Percentiles rank a stretch among this genome's conserved stretches.
Conservation (phyloP, 1,140 invertebrate genomes). For the Drosophila nikananu region DNA sequence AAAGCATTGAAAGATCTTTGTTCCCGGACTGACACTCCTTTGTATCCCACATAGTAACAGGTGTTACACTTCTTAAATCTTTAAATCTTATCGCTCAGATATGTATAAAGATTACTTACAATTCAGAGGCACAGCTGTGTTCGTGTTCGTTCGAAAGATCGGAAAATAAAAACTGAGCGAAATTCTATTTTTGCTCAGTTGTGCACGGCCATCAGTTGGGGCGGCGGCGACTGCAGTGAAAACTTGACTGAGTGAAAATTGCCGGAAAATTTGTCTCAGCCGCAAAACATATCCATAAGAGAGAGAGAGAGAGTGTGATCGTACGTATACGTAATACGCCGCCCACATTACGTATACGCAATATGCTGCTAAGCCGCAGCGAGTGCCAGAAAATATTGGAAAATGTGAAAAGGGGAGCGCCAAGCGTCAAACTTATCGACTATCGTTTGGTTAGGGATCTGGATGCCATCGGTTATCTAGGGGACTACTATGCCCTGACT, state of each 20-base stretch:
- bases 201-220: slow-evolving; percentile 31
- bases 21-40: background rate
- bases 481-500: slow-evolving; percentile 71
- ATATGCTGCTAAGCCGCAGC: slow-evolving; percentile 48
- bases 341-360: slow-evolving; percentile 55
- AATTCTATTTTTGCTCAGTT: slow-evolving; percentile 60
- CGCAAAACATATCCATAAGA: background rate
- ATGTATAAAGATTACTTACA: background rate
- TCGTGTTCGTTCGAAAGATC: slow-evolving; percentile 10
- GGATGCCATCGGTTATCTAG: slow-evolving; percentile 67
- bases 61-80: slow-evolving; percentile 1
- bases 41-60: background rate
- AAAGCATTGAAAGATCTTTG: background rate
- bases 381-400: slow-evolving; percentile 59
- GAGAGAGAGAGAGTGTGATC: slow-evolving; percentile 9
- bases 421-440: slow-evolving; percentile 27
- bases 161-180: slow-evolving; percentile 54
- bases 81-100: slow-evolving; percentile 26
- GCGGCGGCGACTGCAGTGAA: slow-evolving; percentile 25
- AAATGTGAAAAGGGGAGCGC: background rate
- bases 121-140: slow-evolving; percentile 16
- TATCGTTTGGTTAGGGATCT: slow-evolving; percentile 43
- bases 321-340: slow-evolving; percentile 45
- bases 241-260: slow-evolving; percentile 40
- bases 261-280: slow-evolving; percentile 18